A percentile compares a stretch with the other conserved stretches of the same genome.
Conservation (phyloP, 1,140 invertebrate species). For the Ceratosolen fusciceps region DNA sequence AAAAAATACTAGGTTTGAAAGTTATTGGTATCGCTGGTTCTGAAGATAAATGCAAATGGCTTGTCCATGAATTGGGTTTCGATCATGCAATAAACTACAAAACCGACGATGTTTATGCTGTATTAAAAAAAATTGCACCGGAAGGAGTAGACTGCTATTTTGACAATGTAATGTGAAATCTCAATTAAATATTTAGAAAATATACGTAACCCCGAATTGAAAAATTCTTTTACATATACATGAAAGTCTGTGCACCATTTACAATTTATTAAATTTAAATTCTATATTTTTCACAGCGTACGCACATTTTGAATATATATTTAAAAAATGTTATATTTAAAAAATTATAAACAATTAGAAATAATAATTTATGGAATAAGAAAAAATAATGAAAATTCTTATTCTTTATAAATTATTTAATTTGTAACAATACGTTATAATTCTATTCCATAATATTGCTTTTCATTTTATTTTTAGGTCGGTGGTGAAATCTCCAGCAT, state of each 20-base stretch:
- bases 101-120: constrained; percentile 70
- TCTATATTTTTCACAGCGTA: too few relatives aligned
- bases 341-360: too few relatives aligned
- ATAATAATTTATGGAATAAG: too few relatives aligned
- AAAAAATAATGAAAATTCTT: too few relatives aligned
- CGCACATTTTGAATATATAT: too few relatives aligned
- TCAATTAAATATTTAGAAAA: too few relatives aligned
- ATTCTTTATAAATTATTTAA: too few relatives aligned
- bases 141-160: constrained; percentile 82
- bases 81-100: constrained; percentile 83
- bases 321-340: too few relatives aligned
- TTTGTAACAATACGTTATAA: background rate
- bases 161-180: constrained; percentile 76
- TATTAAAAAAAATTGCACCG: constrained; percentile 77
- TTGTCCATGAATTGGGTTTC: constrained; percentile 77
- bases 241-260: too few relatives aligned
- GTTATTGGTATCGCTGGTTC: constrained; percentile 82
- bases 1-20: constrained; percentile 75
- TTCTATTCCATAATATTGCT: background rate
- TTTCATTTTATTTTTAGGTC: constrained; percentile 71
- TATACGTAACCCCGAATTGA: too few relatives aligned
- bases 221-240: too few relatives aligned
- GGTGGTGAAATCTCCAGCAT: constrained; percentile 77
- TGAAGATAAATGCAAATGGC: constrained; percentile 80
- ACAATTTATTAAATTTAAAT: too few relatives aligned